Evolutionary conservation across 2,888 invertebrate genomes (phyloP).

Genomic region (Autographa pulchrina): DNA sequence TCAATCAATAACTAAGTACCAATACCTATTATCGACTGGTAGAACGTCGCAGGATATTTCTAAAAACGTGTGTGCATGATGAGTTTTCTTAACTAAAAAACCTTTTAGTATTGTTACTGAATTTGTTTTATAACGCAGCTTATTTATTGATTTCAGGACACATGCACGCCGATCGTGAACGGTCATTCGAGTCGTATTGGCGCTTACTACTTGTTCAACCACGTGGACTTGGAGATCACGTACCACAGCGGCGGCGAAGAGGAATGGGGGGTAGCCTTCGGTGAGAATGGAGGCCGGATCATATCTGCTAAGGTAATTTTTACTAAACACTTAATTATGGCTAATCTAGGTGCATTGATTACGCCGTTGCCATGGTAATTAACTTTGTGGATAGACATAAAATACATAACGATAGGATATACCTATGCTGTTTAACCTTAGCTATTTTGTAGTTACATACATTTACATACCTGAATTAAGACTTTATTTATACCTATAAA

Average conservation of each 20-base stretch:
- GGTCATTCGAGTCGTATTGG: slow-evolving; percentile 90
- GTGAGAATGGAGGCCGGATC: slow-evolving; percentile 96
- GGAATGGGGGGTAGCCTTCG: slow-evolving; percentile 95
- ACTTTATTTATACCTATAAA: too few relatives aligned
- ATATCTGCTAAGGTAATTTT: slow-evolving; percentile 92
- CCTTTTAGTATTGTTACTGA: too few relatives aligned
- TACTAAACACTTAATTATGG: not conserved
- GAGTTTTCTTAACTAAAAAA: too few relatives aligned
- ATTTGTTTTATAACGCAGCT: not conserved
- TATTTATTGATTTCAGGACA: slow-evolving; percentile 75
- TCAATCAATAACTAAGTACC: too few relatives aligned
- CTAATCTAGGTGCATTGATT: not conserved
- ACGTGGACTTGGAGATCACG: slow-evolving; percentile 97
- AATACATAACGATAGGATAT: not conserved
- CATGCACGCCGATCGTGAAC: slow-evolving; percentile 89
- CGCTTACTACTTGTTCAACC: slow-evolving; percentile 98
- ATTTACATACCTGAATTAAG: too few relatives aligned
- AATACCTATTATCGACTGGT: too few relatives aligned
- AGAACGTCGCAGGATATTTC: too few relatives aligned
- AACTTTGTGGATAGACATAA: not conserved
- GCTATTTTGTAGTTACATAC: too few relatives aligned
- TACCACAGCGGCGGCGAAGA: slow-evolving; percentile 97
- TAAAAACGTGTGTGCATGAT: too few relatives aligned
- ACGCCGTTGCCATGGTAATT: not conserved
- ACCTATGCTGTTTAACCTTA: too few relatives aligned